Percentiles rank a stretch among this genome's conserved stretches.
These are phyloP conservation scores for Alectura lathami DNA, from an alignment of 2,113 vertebrate species.

Conservation along the genomic window DNA sequence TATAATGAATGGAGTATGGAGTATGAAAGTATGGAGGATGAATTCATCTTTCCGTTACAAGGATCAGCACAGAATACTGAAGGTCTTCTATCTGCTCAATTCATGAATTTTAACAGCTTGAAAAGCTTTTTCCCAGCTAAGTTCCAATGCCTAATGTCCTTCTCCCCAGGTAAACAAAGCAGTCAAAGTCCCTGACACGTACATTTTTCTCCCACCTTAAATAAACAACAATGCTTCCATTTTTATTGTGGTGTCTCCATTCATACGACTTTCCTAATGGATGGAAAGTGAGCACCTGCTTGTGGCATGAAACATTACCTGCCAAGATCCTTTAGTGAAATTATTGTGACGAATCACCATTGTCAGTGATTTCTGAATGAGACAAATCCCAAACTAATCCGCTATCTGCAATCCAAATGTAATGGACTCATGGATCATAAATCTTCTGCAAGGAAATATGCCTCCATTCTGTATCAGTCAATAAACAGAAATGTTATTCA, in stretches of 20 bases:
- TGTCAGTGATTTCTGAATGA: conserved; percentile 73
- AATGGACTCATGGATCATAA: conserved; percentile 67
- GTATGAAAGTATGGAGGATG: conserved; percentile 41
- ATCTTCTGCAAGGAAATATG: conserved; percentile 68
- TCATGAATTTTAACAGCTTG: background rate
- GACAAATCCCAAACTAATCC: conserved; percentile 76
- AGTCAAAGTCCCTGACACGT: background rate
- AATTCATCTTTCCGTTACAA: conserved; percentile 21
- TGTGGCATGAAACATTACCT: conserved; percentile 9
- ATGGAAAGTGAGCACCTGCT: conserved; percentile 40
- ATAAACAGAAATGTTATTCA: conserved; percentile 65
- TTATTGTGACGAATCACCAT: conserved; percentile 70
- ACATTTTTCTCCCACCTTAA: background rate
- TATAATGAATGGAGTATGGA: conserved; percentile 46
- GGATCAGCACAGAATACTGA: background rate
- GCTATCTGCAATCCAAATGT: conserved; percentile 66
- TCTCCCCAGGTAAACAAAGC: background rate
- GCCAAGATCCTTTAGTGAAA: conserved; percentile 59
- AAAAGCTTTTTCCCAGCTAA: background rate
- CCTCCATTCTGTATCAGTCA: conserved; percentile 53
- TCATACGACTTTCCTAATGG: conserved; percentile 52
- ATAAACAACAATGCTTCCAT: conserved; percentile 42
- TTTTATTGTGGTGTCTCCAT: conserved; percentile 32
- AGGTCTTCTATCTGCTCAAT: background rate
- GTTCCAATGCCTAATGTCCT: background rate